Percentiles rank a stretch among this genome's conserved stretches.
Evolutionary conservation across 2,888 invertebrate genomes (phyloP).

Genomic region (Machimus atricapillus): DNA sequence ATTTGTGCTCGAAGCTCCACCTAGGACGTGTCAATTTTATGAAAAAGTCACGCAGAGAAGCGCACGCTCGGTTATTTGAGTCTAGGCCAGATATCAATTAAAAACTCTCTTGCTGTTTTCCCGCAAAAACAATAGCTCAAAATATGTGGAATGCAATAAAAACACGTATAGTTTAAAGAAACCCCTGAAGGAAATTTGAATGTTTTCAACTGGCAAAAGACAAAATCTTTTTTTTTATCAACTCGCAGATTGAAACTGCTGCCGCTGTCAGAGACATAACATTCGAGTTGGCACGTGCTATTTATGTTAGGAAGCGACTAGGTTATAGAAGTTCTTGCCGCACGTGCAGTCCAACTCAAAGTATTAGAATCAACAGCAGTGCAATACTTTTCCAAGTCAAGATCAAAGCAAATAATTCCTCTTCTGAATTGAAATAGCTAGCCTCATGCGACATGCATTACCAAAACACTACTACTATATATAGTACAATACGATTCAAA

Average conservation of each 20-base stretch:
- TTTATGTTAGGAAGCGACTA: neutral
- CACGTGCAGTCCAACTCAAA: neutral
- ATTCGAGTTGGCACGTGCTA: neutral
- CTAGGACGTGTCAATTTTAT: slow-evolving; percentile 33
- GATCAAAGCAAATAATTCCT: neutral
- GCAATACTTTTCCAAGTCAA: neutral
- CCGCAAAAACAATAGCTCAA: neutral
- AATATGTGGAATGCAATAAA: neutral
- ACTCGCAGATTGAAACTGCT: neutral
- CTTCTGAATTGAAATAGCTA: neutral
- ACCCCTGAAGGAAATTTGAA: neutral
- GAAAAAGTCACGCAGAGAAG: slow-evolving; percentile 41
- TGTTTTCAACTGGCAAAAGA: neutral
- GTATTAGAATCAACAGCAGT: neutral
- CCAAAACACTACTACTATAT: neutral
- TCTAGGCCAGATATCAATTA: slow-evolving; percentile 37
- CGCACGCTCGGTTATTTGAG: neutral
- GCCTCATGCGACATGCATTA: neutral
- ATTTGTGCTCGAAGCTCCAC: neutral
- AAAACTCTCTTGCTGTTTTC: slow-evolving; percentile 42
- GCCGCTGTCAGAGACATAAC: neutral
- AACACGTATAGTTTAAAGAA: neutral
- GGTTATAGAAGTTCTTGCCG: neutral
- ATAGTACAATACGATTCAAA: neutral
- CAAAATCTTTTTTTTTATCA: neutral